Conservation (phyloP, 53 echinoderm and acorn worm species). For the Zoroaster sp. region DNA sequence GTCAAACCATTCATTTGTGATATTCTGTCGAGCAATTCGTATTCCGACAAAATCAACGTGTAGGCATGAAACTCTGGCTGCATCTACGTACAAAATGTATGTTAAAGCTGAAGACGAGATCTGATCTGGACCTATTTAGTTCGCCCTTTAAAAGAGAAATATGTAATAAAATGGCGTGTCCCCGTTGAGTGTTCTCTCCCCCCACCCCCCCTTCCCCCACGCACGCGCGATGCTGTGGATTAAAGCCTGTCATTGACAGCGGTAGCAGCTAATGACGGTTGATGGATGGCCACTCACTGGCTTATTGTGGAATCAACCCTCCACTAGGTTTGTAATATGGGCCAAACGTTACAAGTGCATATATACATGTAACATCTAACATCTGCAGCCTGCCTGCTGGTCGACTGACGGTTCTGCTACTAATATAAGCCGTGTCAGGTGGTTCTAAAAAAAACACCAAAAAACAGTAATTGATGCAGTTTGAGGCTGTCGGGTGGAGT, state of each 20-base stretch:
- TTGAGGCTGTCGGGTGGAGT: too few relatives aligned
- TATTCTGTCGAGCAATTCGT: too few relatives aligned
- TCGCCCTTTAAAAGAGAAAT: too few relatives aligned
- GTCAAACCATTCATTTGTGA: too few relatives aligned
- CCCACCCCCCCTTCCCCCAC: background rate
- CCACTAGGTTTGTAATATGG: background rate
- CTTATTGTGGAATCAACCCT: constrained; percentile 5
- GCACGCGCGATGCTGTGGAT: background rate
- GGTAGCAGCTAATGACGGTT: constrained; percentile 21
- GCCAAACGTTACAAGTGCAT: background rate
- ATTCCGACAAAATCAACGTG: too few relatives aligned
- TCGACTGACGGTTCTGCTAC: background rate
- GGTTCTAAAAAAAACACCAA: background rate
- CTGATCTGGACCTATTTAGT: too few relatives aligned
- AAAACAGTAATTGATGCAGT: too few relatives aligned
- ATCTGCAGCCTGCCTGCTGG: too few relatives aligned
- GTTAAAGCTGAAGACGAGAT: too few relatives aligned
- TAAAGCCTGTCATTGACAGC: constrained; percentile 5
- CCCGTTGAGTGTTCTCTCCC: background rate
- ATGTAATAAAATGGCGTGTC: background rate
- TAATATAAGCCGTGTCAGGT: background rate
- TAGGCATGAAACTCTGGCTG: too few relatives aligned
- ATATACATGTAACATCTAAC: background rate
- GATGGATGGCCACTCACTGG: constrained; percentile 51
- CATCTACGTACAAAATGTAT: too few relatives aligned